Base-by-base conservation (phyloP, 1,140 invertebrate species). In the Gryllus bimaculatus region DNA sequence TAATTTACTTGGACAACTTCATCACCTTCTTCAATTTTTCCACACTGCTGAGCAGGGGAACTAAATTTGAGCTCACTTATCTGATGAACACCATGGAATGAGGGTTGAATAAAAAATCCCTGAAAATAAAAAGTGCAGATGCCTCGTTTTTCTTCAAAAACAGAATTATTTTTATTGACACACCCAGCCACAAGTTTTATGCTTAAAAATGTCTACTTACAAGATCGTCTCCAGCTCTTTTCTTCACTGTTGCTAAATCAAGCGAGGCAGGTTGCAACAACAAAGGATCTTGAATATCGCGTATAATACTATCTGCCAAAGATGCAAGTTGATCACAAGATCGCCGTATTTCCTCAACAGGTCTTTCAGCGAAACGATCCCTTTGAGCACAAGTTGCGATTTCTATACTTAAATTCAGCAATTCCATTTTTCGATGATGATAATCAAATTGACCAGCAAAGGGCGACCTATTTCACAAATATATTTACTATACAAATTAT, bases 1-100 rank as follows among this genome's bases (percentile, higher is more conserved):
- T 95, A 95, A 86, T 96, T 96, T 13, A 95, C 93, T 88, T 95
- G 95, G 26, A 97, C 93, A 80, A 98, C 94, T 88, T 98, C 96
- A 87, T 98, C 96, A 4, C 95, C 95, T 83, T 94, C 93, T 86
- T 96, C 94, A 83, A 97, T 94, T 87, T 96, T 95, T 3, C 93
- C 94, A 84, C 93, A 94, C 49, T 93, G 90, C 87, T 96, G 92
- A 54, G 93, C 95, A 77, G 92, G 92, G 73, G 93, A 94, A 80
- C 93, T 93, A 85, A 93, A 93, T 85, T 95, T 95, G 39, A 96
- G 92, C 83, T 94, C 93, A 18, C 93, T 93, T 80, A 98, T 91
- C 84, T 94, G 92, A 87, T 96, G 95, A 74, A 95, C 90, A 8
- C 94, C 94, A 86, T 94, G 92, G 87, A 92, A 94, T 21, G 93